These are phyloP conservation scores for Muscidifurax raptorellus DNA, from an alignment of 1,140 invertebrate species.

Conservation along the genomic window DNA sequence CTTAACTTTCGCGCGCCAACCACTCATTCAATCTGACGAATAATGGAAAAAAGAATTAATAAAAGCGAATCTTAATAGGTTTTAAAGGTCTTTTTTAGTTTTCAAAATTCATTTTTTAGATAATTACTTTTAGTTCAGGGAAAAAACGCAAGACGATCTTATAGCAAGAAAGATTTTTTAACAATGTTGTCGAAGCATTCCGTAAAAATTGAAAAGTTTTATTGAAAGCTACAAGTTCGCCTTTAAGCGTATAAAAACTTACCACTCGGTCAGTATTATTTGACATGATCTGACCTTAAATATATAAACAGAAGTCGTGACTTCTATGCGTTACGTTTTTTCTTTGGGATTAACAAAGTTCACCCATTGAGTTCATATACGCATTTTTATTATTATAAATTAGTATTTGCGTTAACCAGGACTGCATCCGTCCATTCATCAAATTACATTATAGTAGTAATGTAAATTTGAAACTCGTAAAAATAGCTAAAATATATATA, in stretches of 20 bases:
- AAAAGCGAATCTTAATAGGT: constrained; percentile 11
- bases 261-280: constrained; percentile 47
- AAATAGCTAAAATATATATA: background rate
- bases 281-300: constrained; percentile 52
- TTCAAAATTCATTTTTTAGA: constrained; percentile 27
- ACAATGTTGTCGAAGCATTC: constrained; percentile 8
- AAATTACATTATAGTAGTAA: background rate
- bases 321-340: constrained; percentile 13
- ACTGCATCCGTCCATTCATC: constrained; percentile 36
- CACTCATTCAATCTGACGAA: background rate
- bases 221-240: constrained; percentile 19
- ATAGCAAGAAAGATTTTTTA: constrained; percentile 20
- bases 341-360: constrained; percentile 37
- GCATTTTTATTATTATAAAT: constrained; percentile 9
- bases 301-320: background rate
- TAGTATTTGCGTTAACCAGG: constrained; percentile 31
- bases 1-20: background rate
- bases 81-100: background rate
- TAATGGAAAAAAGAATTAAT: constrained; percentile 16
- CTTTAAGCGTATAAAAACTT: constrained; percentile 32
- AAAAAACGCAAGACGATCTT: background rate
- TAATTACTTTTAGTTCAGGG: background rate
- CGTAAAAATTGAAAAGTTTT: background rate
- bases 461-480: background rate
- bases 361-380: constrained; percentile 6